Conservation (phyloP, 2,888 invertebrate species). For the Tholera decimalis region DNA sequence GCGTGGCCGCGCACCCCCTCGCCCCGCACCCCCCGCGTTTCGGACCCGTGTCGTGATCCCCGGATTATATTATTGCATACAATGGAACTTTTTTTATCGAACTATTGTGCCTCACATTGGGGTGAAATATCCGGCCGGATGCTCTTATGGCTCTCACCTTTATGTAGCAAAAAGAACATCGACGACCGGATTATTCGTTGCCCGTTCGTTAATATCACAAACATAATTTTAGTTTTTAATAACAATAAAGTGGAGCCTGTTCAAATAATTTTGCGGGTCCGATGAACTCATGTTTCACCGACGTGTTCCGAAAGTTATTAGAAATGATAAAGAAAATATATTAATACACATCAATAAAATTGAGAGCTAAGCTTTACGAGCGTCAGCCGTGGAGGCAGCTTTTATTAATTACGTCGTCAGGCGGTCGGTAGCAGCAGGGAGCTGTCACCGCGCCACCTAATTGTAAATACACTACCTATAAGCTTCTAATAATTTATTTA, state of each 20-base stretch:
- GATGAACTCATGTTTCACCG: constrained; percentile 10
- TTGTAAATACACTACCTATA: constrained; percentile 90
- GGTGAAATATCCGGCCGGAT: constrained; percentile 91
- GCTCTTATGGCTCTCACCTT: constrained; percentile 87
- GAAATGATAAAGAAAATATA: constrained; percentile 25
- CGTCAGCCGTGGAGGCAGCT: constrained; percentile 55
- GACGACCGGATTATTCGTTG: constrained; percentile 78
- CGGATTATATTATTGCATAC: constrained; percentile 89
- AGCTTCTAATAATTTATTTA: constrained; percentile 89
- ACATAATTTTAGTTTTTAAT: constrained; percentile 16
- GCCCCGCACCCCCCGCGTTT: constrained; percentile 68
- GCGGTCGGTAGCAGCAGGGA: constrained; percentile 85
- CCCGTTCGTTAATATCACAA: constrained; percentile 26
- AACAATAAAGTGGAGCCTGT: constrained; percentile 13
- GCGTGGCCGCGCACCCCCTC: constrained; percentile 82
- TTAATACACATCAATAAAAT: constrained; percentile 53
- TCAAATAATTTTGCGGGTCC: constrained; percentile 2
- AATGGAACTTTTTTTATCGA: constrained; percentile 89
- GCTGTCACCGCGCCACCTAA: constrained; percentile 88
- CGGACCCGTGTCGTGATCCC: constrained; percentile 81
- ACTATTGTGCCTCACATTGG: constrained; percentile 87
- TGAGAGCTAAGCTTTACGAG: constrained; percentile 53
- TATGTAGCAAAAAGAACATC: constrained; percentile 87
- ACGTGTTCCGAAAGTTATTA: constrained; percentile 12
- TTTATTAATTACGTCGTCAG: constrained; percentile 85